phyloP scores from a whole-genome alignment of 2,888 invertebrate species.

The Boloria selene region DNA sequence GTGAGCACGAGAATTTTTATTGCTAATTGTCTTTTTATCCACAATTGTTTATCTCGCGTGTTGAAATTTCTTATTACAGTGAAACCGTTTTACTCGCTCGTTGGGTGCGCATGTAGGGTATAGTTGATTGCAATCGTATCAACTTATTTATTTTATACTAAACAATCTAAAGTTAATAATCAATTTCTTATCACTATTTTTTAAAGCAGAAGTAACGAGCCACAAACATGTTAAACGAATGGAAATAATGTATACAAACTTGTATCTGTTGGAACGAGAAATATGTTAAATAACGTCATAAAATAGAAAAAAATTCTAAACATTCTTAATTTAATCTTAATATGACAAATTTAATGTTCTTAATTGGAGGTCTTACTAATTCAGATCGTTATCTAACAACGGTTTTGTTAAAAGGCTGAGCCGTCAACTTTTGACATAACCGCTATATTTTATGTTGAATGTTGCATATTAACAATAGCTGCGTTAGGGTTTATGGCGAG shows the following conservation, averaged over 20 bases:
- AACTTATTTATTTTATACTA: slow-evolving; percentile 29
- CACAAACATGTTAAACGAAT: neutral
- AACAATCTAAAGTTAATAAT: slow-evolving; percentile 4
- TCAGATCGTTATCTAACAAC: slow-evolving; percentile 38
- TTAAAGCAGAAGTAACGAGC: too few species aligned
- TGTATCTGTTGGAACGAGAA: neutral
- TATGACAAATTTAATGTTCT: slow-evolving; percentile 33
- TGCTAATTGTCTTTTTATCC: slow-evolving; percentile 51
- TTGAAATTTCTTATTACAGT: slow-evolving; percentile 42
- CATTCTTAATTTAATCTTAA: slow-evolving; percentile 20
- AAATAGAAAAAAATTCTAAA: neutral
- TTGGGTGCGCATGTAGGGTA: slow-evolving; percentile 41
- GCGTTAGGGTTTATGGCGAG: slow-evolving; percentile 63
- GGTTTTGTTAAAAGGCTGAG: slow-evolving; percentile 38
- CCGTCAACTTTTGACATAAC: slow-evolving; percentile 59
- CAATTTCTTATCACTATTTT: too few species aligned
- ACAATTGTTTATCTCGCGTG: slow-evolving; percentile 48
- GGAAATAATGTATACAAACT: neutral
- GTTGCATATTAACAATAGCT: slow-evolving; percentile 54
- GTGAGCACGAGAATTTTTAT: slow-evolving; percentile 57
- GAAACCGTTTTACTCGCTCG: slow-evolving; percentile 41
- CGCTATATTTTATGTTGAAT: slow-evolving; percentile 63
- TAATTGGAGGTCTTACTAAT: slow-evolving; percentile 31
- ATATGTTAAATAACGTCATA: slow-evolving; percentile 16
- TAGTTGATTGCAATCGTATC: slow-evolving; percentile 39